Evolutionary conservation across 2,113 vertebrate species (phyloP).

Genomic region (Chionomys nivalis): DNA sequence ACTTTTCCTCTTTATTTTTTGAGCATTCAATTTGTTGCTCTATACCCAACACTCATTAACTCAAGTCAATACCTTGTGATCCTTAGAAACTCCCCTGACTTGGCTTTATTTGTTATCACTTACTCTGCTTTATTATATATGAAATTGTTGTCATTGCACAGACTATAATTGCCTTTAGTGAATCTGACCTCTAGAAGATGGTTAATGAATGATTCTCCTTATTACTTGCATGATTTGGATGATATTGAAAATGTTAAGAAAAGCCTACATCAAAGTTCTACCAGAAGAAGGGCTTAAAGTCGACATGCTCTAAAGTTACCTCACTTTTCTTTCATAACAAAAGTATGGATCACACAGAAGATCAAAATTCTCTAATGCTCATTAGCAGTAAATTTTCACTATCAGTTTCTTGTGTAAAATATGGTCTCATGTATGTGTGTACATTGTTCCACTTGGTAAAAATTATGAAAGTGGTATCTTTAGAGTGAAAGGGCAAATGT

Average conservation of each 20-base stretch:
- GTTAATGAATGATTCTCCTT: background rate
- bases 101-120: constrained; percentile 33
- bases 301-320: background rate
- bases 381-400: constrained; percentile 6
- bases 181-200: constrained; percentile 44
- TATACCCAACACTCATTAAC: background rate
- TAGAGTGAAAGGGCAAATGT: background rate
- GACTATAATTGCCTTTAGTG: constrained; percentile 35
- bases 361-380: constrained; percentile 9
- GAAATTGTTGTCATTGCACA: constrained; percentile 18
- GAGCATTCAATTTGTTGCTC: background rate
- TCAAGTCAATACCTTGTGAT: background rate
- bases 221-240: background rate
- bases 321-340: background rate
- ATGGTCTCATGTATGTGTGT: background rate
- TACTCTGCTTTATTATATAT: constrained; percentile 41
- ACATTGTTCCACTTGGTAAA: background rate
- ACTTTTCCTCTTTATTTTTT: background rate
- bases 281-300: constrained; percentile 17
- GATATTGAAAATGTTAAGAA: background rate
- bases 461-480: background rate
- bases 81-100: constrained; percentile 23
- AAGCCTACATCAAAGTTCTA: background rate
- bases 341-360: background rate
- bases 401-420: constrained; percentile 2